Evolutionary conservation across 2,888 invertebrate species (phyloP).

Genomic region (Ceriagrion tenellum): DNA sequence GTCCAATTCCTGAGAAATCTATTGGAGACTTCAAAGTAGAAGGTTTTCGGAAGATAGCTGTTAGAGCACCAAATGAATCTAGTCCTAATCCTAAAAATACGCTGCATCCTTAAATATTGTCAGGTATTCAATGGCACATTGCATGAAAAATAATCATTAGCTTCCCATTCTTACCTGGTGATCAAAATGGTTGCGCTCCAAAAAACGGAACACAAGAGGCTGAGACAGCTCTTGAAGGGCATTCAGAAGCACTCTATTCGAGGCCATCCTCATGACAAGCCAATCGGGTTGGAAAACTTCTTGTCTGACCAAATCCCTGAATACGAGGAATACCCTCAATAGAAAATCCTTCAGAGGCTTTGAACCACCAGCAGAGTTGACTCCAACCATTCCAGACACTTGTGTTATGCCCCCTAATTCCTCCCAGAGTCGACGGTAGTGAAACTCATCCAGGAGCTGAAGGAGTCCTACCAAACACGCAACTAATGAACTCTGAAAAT

Average conservation of each 20-base stretch:
- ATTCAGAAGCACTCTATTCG: slow-evolving; percentile 91
- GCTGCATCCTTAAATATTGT: too few relatives aligned
- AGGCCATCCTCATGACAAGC: slow-evolving; percentile 93
- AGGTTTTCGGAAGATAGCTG: too few relatives aligned
- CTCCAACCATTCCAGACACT: slow-evolving; percentile 49
- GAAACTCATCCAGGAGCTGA: slow-evolving; percentile 91
- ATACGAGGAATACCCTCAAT: slow-evolving; percentile 88
- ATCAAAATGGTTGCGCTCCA: slow-evolving; percentile 79
- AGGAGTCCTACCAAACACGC: slow-evolving; percentile 92
- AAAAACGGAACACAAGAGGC: slow-evolving; percentile 90
- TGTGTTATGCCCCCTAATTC: slow-evolving; percentile 83
- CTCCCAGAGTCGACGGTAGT: slow-evolving; percentile 93
- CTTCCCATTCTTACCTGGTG: slow-evolving; percentile 39
- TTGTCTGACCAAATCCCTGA: slow-evolving; percentile 88
- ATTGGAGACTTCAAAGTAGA: too few relatives aligned
- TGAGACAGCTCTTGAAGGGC: slow-evolving; percentile 93
- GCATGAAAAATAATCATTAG: background rate
- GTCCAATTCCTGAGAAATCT: too few relatives aligned
- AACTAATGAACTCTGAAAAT: slow-evolving; percentile 87
- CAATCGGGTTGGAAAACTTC: slow-evolving; percentile 93
- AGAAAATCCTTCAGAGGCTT: slow-evolving; percentile 93
- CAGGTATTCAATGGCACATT: background rate
- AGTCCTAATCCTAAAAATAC: too few relatives aligned
- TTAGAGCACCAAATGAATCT: too few relatives aligned
- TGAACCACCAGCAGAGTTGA: slow-evolving; percentile 44